Evolutionary conservation across 1,140 invertebrate species (phyloP).

Genomic region (Babylonia areolata): DNA sequence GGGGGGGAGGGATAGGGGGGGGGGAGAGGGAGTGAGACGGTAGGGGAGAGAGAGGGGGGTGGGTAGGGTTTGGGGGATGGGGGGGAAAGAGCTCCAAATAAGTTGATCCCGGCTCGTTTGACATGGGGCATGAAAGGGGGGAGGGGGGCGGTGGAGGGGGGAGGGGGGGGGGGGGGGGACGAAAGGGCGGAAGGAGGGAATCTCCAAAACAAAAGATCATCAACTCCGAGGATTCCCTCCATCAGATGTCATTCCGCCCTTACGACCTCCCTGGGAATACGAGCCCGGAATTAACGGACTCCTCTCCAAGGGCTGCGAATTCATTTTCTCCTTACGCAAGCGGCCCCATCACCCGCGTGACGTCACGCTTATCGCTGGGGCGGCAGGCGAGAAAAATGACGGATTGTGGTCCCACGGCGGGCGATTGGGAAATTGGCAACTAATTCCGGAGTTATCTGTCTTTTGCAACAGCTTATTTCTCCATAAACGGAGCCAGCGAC

Average conservation of each 20-base stretch:
- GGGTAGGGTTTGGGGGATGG: neutral
- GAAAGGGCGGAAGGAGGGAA: neutral
- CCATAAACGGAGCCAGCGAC: slow-evolving; percentile 2
- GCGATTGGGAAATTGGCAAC: slow-evolving; percentile 27
- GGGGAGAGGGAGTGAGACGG: too few relatives aligned
- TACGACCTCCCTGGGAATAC: slow-evolving; percentile 25
- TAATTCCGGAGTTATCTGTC: slow-evolving; percentile 32
- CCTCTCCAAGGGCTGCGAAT: neutral
- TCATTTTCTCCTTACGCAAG: slow-evolving; percentile 29
- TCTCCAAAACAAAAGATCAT: slow-evolving; percentile 27
- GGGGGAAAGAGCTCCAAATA: slow-evolving; percentile 12
- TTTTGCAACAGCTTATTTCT: slow-evolving; percentile 35
- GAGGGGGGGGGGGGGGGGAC: too few relatives aligned
- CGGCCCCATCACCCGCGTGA: neutral
- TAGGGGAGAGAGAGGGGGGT: too few relatives aligned
- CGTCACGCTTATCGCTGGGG: slow-evolving; percentile 16
- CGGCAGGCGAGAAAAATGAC: slow-evolving; percentile 26
- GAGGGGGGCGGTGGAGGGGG: too few relatives aligned
- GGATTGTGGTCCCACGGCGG: neutral
- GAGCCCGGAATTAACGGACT: neutral
- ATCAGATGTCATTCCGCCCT: slow-evolving; percentile 18
- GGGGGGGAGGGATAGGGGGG: too few relatives aligned
- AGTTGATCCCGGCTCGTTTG: neutral
- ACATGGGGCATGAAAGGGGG: neutral
- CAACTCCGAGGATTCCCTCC: neutral